Evolutionary conservation across 2,113 vertebrate species (phyloP), one percentile per base, ranked within the genome.

Genomic region (Paracanthobrama guichenoti): DNA sequence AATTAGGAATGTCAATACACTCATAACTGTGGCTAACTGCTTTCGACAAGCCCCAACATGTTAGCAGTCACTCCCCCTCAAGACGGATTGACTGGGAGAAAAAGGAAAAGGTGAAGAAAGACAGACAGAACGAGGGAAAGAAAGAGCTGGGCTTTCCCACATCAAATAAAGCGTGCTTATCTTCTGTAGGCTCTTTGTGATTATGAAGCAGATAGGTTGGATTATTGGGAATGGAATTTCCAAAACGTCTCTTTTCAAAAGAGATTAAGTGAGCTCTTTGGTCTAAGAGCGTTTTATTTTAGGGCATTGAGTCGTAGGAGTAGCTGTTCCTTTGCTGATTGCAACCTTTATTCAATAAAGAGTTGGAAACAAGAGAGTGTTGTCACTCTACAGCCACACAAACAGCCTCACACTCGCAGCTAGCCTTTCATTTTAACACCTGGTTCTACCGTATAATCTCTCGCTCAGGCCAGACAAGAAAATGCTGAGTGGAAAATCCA

Each of bases 1-100:
- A 93, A 94, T 94, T 92, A 91, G 92, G 92, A 93, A 93, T 93
- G 92, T 91, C 91, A 93, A 94, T 92, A 92, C 91, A 90, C 91
- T 93, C 92, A 93, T 92, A 92, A 93, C 92, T 94, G 93, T 84
- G 90, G 91, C 92, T 94, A 90, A 89, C 91, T 92, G 85, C 82
- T 90, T 90, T 77, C 72, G 90, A 89, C 94, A 92, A 92, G 94
- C 79, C 88, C 71, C 14, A 12, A 86, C 94, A 90, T 88, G 93
- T 91, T 94, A 89, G 84, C 88, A 84, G 90, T 87, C 87, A 73
- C 88, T 91, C 85, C 82, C 88, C 78, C 84, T 81, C 84, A 81
- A 84, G 83, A 84, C 46, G 73, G 81, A 87, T 67, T 59, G 90
- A 92, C 91, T 91, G 91, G 86, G 79, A 86, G 82, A 69, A 87